phyloP scores from a whole-genome alignment of 2,113 vertebrate genomes.

The Apus apus region DNA sequence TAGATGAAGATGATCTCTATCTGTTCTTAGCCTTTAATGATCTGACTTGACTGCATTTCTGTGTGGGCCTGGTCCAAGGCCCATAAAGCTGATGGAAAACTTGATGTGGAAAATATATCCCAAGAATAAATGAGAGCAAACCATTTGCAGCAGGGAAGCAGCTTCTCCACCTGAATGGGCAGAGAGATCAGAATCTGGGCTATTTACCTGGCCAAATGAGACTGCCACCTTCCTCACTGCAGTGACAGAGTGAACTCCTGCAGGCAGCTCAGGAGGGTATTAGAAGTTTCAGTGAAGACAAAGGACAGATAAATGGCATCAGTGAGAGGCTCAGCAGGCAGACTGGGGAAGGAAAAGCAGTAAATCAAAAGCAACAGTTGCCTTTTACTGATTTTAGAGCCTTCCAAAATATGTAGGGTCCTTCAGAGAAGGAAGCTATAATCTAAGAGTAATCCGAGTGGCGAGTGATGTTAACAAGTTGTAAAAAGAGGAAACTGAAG shows the following conservation, averaged over 20 bases:
- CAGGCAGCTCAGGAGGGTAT: neutral
- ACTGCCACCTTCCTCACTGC: neutral
- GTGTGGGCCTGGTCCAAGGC: neutral
- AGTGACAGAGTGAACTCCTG: neutral
- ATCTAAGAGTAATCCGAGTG: neutral
- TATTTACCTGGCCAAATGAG: neutral
- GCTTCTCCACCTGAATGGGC: neutral
- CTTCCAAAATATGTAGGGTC: neutral
- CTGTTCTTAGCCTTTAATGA: neutral
- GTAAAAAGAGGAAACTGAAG: neutral
- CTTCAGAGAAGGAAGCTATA: neutral
- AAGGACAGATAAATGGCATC: neutral
- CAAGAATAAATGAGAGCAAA: neutral
- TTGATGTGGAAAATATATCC: neutral
- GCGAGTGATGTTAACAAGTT: neutral
- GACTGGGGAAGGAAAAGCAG: neutral
- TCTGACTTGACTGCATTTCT: neutral
- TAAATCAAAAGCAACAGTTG: neutral
- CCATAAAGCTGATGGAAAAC: neutral
- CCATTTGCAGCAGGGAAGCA: neutral
- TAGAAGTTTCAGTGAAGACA: neutral
- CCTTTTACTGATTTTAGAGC: neutral
- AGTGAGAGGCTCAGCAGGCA: neutral
- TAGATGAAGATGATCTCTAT: neutral
- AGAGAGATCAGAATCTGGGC: neutral